Evolutionary conservation across 2,113 vertebrate genomes (phyloP), one percentile per base, ranked within the genome.

Genomic region (Hepsetus odoe): DNA sequence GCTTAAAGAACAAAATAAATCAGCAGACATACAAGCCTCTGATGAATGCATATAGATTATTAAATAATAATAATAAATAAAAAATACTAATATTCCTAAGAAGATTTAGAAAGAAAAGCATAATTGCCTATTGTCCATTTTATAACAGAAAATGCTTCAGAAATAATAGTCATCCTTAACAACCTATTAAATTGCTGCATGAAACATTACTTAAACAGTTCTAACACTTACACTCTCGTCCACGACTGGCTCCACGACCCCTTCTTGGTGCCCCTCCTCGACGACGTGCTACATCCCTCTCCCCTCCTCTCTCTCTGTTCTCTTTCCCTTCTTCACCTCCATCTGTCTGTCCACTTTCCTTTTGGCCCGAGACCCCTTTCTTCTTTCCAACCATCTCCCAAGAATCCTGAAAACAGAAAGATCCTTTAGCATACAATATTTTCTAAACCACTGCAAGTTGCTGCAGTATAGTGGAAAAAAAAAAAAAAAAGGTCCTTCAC

Each of bases 371-470:
- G 80, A 99, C 93, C 1, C 96, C 93, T 80, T 99, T 99, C 91
- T 99, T 99, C 92, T 98, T 98, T 42, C 97, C 97, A 2, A 99
- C 97, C 97, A 99, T 99, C 73, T 99, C 97, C 97, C 97, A 98
- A 70, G 97, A 98, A 84, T 99, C 96, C 97, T 99, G 81, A 26
- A 26, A 74, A 79, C 18, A 65, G 0, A 13, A 38, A 84, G 40
- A 67, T 20, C 46, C 33, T 2, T 32, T n/a, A 26, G 16, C 58
- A 16, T 11, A n/a, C n/a, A n/a, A n/a, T n/a, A n/a, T n/a, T n/a
- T n/a, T n/a, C n/a, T n/a, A n/a, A n/a, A n/a, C n/a, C n/a, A n/a
- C n/a, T n/a, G n/a, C n/a, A n/a, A n/a, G n/a, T n/a, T n/a, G n/a
- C n/a, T n/a, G n/a, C n/a, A n/a, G n/a, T n/a, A n/a, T n/a, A n/a